Base-by-base conservation (phyloP, 2,797 vertebrate species). In the Sciurus carolinensis region DNA sequence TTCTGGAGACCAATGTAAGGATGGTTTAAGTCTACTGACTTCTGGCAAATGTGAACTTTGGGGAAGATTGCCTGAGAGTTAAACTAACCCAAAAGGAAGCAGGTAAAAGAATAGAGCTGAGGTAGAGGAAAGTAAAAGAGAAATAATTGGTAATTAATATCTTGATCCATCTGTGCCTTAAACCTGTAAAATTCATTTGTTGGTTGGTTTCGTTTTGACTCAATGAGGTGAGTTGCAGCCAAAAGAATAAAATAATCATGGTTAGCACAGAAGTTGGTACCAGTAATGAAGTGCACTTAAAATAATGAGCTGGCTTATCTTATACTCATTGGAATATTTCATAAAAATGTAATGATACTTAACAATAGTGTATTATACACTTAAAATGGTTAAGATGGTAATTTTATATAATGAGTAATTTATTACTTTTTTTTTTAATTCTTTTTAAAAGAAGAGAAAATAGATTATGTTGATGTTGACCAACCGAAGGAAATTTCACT, bases 391-490 rank as follows among this genome's bases (percentile, higher is more conserved):
- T 89, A 54, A 33, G 1, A 73, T 47, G 22, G 14, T 66, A 75
- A 86, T 81, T 36, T 81, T 87, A 20, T 57, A 18, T 39, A 57
- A 42, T 24, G 3, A 24, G 36, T 13, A n/a, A 15, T 72, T 94
- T 28, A 66, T 5, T 3, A 66, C 36, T 36, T 36, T 0, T 36
- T 24, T 72, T 79, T 42, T 69, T 28, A 73, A 84, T 66, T 50
- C n/a, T 79, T 71, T 79, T 67, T 67, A 33, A 57, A 52, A 77
- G 83, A 6, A 82, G 33, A 57, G 9, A 85, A 44, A 47, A 69
- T 20, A 77, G 50, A 59, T 33, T 67, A 73, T 75, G 57, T 81
- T 90, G 47, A 73, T 80, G 13, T 81, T 95, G 87, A 36, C 64
- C 42, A 66, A 73, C 28, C 17, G 39, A 77, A 18, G n/a, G 33